These are phyloP conservation scores for Venusia cambrica DNA, from an alignment of 2,888 invertebrate species.

Conservation along the genomic window DNA sequence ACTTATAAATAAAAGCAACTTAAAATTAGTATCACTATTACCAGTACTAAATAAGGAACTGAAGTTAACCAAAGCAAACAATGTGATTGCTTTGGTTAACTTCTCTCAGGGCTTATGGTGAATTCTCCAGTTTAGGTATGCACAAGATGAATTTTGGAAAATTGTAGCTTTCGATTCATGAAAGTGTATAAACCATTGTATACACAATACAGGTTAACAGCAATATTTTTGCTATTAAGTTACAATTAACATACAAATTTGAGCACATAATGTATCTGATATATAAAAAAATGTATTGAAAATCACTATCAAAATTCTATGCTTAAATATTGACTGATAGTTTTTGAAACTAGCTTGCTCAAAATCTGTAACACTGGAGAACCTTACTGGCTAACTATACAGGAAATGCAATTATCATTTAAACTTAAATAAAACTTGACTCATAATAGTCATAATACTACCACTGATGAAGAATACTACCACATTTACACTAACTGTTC, in stretches of 20 bases:
- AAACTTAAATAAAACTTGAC: conserved; percentile 41
- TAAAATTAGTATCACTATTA: conserved; percentile 74
- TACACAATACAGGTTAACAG: no score
- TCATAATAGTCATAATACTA: conserved; percentile 45
- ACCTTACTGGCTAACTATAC: conserved; percentile 24
- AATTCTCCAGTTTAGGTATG: neutral
- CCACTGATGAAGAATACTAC: no score
- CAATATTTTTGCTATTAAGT: no score
- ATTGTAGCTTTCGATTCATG: no score
- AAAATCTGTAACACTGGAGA: conserved; percentile 20
- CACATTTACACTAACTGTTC: conserved; percentile 23
- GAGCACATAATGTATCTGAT: no score
- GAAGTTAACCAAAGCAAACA: conserved; percentile 42
- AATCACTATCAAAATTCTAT: no score
- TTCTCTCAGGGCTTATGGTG: conserved; percentile 1
- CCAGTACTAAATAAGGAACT: conserved; percentile 72
- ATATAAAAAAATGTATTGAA: no score
- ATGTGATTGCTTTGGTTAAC: conserved; percentile 17
- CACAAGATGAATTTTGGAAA: neutral
- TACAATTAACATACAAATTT: no score
- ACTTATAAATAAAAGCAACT: conserved; percentile 49
- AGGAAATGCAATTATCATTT: conserved; percentile 31
- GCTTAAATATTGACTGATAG: neutral
- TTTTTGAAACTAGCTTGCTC: neutral
- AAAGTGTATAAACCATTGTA: no score